Evolutionary conservation across 2,113 vertebrate genomes (phyloP).

Genomic region (Antigone vipio): DNA sequence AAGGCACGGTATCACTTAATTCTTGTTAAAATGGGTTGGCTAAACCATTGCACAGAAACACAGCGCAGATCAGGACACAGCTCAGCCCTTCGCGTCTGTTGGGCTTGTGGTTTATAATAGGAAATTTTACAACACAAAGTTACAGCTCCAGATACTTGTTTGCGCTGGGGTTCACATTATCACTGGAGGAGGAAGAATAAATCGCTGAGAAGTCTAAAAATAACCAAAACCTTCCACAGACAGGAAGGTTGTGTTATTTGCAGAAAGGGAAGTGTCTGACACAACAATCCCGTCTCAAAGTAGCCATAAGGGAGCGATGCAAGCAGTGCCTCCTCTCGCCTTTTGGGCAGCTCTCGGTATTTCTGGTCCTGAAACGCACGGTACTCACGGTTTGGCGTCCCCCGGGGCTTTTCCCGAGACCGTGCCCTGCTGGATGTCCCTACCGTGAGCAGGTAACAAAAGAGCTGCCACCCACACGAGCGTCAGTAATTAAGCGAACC

Average conservation of each 20-base stretch:
- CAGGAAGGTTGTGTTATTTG: not conserved
- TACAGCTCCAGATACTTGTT: not conserved
- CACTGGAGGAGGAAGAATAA: not conserved
- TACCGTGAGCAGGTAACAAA: fast-evolving
- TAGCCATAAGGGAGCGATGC: not conserved
- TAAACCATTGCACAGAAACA: not conserved
- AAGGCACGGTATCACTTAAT: not conserved
- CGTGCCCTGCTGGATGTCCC: not conserved
- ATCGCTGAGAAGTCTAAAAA: not conserved
- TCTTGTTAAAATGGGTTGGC: not conserved
- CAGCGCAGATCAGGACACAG: not conserved
- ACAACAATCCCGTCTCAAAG: fast-evolving
- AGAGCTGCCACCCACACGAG: too few species aligned
- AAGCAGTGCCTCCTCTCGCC: not conserved
- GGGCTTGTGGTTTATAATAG: not conserved
- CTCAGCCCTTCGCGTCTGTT: not conserved
- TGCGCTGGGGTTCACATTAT: not conserved
- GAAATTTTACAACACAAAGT: not conserved
- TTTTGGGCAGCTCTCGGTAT: not conserved
- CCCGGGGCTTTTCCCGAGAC: fast-evolving
- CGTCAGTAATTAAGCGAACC: not conserved
- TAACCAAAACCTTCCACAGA: fast-evolving
- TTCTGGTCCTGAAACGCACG: fast-evolving
- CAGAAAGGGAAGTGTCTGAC: not conserved
- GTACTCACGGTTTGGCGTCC: too few species aligned